Evolutionary conservation across 2,797 vertebrate genomes (phyloP).

Genomic region (Graptemys geographica): DNA sequence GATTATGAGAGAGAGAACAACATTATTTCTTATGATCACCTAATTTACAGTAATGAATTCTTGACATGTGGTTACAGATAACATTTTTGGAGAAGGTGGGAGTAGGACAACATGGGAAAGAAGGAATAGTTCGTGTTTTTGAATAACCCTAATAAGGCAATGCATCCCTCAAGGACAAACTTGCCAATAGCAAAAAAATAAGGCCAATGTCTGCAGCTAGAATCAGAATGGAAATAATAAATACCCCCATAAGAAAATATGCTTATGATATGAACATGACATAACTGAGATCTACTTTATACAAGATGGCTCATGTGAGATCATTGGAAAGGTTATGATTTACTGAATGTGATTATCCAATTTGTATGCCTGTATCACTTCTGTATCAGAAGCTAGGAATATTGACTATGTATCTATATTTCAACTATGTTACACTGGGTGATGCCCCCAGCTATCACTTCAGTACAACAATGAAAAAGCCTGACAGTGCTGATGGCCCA

Average conservation of each 20-base stretch:
- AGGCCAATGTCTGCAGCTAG: not conserved
- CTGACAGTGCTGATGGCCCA: no score
- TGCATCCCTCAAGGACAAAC: not conserved
- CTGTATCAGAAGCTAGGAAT: no score
- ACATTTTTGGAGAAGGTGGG: not conserved
- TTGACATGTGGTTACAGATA: conserved; percentile 22
- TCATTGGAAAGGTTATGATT: no score
- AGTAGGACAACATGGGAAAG: not conserved
- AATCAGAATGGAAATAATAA: conserved; percentile 7
- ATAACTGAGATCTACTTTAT: no score
- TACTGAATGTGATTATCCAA: no score
- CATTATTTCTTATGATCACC: not conserved
- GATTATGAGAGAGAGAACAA: not conserved
- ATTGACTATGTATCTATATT: no score
- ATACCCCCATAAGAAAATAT: not conserved
- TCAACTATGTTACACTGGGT: no score
- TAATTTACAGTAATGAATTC: not conserved
- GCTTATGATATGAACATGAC: no score
- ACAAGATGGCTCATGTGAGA: no score
- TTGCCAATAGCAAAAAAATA: not conserved
- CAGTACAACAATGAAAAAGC: no score
- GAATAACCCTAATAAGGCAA: not conserved
- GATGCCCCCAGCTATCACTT: no score
- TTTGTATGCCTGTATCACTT: no score
- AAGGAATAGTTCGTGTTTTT: not conserved